Evolutionary conservation across 2,888 invertebrate species (phyloP).

Genomic region (Drosophila leonis): DNA sequence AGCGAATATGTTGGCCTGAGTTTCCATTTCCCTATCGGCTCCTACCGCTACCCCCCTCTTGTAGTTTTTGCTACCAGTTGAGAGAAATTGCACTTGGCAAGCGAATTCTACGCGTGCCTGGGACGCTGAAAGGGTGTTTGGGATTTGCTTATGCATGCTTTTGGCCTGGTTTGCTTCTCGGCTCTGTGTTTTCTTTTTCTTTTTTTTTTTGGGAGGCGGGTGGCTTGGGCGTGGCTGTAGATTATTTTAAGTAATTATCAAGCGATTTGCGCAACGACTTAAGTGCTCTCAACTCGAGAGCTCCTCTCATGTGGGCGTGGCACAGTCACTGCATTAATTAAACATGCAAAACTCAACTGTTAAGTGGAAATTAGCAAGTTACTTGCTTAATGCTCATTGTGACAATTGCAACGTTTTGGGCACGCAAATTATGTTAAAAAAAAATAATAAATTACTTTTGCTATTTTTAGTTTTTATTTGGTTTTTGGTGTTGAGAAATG

Average conservation of each 20-base stretch:
- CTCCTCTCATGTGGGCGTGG: conserved; percentile 2
- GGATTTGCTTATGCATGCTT: conserved; percentile 68
- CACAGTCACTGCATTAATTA: conserved; percentile 59
- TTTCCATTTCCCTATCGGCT: conserved; percentile 36
- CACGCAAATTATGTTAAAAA: background rate
- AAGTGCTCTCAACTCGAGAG: conserved; percentile 57
- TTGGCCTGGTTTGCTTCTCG: conserved; percentile 55
- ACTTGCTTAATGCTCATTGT: conserved; percentile 23
- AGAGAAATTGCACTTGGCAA: conserved; percentile 71
- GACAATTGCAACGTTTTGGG: conserved; percentile 8
- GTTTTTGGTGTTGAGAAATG: background rate
- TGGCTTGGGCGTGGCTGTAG: conserved; percentile 60
- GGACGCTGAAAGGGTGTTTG: conserved; percentile 60
- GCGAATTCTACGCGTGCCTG: conserved; percentile 59
- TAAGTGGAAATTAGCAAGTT: conserved; percentile 59
- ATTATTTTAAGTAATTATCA: conserved; percentile 80
- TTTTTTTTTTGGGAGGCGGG: conserved; percentile 5
- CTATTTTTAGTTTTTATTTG: background rate
- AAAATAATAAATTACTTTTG: background rate
- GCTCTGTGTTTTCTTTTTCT: background rate
- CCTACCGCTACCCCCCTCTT: background rate
- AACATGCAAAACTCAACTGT: conserved; percentile 61
- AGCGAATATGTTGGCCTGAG: conserved; percentile 58
- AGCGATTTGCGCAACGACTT: conserved; percentile 75
- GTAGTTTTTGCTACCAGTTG: conserved; percentile 63